Evolutionary conservation across 2,113 vertebrate genomes (phyloP), one percentile per base, ranked within the genome.

Genomic region (Cyprinodon tularosa): DNA sequence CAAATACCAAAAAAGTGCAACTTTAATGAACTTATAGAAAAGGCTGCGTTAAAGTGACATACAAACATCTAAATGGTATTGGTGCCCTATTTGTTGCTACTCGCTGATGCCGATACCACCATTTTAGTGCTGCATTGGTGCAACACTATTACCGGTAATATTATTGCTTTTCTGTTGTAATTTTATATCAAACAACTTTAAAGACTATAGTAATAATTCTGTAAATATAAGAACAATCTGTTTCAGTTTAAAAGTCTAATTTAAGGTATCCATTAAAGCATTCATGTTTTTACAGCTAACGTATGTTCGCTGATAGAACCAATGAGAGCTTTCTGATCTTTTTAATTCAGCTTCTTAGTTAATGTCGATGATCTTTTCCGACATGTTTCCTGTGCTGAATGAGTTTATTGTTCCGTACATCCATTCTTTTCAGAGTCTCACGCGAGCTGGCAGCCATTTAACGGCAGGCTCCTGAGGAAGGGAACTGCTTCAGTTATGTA

Each of bases 401-500:
- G 12, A 10, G 12, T 12, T 72, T 36, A 57, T 64, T 42, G 0
- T 40, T 61, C 36, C 63, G 14, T 40, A 20, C 38, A 42, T 44
- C 5, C 36, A 17, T 45, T 50, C 22, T 44, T 7, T 36, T 1
- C n/a, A 53, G 40, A 45, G 17, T n/a, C 47, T 60, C 38, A 64
- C 60, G 63, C 64, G 76, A 44, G 80, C 78, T 81, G 78, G 72
- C 50, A 40, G 60, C 45, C 82, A 91, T 89, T 93, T 94, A 94
- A 94, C 93, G 89, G 93, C 93, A 81, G 91, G 71, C 81, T 81
- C 80, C 67, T 80, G 36, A 69, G 85, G 76, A 85, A 86, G 83
- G 81, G 85, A 68, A 83, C 76, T 77, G 78, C 93, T 93, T 93
- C 94, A 94, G 94, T 94, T 95, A 94, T 95, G 93, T 95, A 95